Evolutionary conservation across 2,797 vertebrate genomes (phyloP).

Genomic region (Jordanella pulchra): DNA sequence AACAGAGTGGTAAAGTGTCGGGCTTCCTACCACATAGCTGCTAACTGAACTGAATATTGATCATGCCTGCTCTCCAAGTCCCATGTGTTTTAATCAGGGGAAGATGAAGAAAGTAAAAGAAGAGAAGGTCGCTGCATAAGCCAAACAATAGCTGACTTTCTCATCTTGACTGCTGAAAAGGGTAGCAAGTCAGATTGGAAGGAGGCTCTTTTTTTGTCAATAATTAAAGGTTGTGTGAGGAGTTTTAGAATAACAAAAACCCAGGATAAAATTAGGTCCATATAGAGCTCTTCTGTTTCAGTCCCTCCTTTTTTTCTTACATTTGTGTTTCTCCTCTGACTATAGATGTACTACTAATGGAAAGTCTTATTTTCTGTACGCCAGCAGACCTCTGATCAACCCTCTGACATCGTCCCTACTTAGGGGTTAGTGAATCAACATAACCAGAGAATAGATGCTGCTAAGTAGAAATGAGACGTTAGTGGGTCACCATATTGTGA

Average conservation of each 20-base stretch:
- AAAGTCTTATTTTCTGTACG: neutral
- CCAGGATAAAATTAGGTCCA: too few relatives aligned
- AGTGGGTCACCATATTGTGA: neutral
- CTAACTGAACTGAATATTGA: slow-evolving; percentile 72
- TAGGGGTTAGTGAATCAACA: neutral
- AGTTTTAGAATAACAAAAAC: neutral
- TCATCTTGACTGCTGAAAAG: slow-evolving; percentile 28
- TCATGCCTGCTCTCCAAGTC: slow-evolving; percentile 59
- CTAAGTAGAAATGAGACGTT: too few relatives aligned
- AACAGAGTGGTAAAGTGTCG: slow-evolving; percentile 74
- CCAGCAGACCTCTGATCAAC: neutral
- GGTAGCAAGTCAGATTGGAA: slow-evolving; percentile 17
- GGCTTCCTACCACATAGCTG: slow-evolving; percentile 50
- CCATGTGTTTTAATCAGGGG: slow-evolving; percentile 53
- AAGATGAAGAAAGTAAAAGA: slow-evolving; percentile 13
- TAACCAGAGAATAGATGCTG: too few relatives aligned
- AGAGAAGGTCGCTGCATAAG: slow-evolving; percentile 38
- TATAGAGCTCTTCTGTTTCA: too few relatives aligned
- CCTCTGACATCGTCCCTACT: neutral
- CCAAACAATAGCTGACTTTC: slow-evolving; percentile 42
- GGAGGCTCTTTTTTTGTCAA: neutral
- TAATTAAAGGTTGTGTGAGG: neutral
- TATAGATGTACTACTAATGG: neutral
- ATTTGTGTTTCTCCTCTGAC: neutral
- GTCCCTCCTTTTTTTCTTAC: neutral